Evolutionary conservation across 1,140 invertebrate genomes (phyloP), one percentile per base, ranked within the genome.

Genomic region (Hylyphantes graminicola): DNA sequence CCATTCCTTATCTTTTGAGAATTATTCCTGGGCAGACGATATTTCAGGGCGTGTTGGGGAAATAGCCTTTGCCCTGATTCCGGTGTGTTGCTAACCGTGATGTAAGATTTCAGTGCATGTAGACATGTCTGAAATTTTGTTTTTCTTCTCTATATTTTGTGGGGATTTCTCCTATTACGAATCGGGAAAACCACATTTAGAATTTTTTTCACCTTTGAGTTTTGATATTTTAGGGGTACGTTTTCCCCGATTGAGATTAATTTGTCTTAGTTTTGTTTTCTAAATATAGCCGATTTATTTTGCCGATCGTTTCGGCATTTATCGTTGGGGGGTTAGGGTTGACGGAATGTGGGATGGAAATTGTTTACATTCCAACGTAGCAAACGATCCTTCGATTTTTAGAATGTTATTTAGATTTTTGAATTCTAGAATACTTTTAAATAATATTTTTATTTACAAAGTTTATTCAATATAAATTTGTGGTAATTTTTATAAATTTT

Each of bases 61-160:
- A 35, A 35, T 35, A 35, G 35, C 35, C 35, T 2, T 35, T 35
- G 35, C 35, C 1, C 35, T 35, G 35, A 35, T 35, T 35, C 5
- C 35, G 35, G 68, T 53, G 51, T 70, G 68, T 70, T 70, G 68
- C 68, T 70, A 74, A 74, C 54, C 72, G 72, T 74, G 72, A 57
- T 55, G 72, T 74, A 74, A 74, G 72, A 57, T 35, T 35, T 35
- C 35, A 35, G 35, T 74, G 72, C 72, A 57, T 74, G 72, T 74
- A 74, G 72, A 74, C 72, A 74, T 57, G 72, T 74, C 72, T 74
- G 72, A 74, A 35, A 35, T 35, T 35, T 35, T 35, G 35, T 59
- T 74, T 59, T 74, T 74, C 21, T 74, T 74, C 35, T 50, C 35
- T 74, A 57, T 74, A 13, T 74, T 35, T 21, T 13, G 35, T 74